These are phyloP conservation scores for Gymnorhina tibicen DNA, from an alignment of 2,113 vertebrate species.

Conservation along the genomic window DNA sequence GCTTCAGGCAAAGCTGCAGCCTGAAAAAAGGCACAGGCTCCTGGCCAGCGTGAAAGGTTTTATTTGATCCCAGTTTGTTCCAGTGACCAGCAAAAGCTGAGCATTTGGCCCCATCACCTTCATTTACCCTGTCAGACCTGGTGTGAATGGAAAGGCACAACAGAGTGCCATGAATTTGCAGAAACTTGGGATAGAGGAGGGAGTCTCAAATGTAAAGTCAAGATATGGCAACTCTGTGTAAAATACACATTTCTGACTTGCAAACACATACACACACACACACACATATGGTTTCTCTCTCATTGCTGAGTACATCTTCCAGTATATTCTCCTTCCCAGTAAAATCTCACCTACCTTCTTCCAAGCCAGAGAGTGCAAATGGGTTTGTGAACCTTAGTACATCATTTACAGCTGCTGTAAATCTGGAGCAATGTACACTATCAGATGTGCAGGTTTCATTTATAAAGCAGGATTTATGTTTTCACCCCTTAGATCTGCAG, in stretches of 20 bases:
- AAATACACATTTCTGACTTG: neutral
- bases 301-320: neutral
- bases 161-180: neutral
- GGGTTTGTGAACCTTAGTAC: constrained; percentile 21
- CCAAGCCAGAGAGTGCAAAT: neutral
- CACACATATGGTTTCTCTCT: neutral
- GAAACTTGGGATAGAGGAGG: neutral
- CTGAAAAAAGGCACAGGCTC: neutral
- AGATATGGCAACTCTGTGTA: neutral
- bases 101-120: neutral
- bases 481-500: constrained; percentile 45
- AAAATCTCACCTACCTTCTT: neutral
- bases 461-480: constrained; percentile 55
- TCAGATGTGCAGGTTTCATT: constrained; percentile 46
- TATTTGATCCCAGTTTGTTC: neutral
- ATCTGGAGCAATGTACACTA: constrained; percentile 15
- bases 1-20: neutral
- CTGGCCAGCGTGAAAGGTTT: neutral
- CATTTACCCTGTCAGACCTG: neutral
- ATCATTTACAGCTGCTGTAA: constrained; percentile 21
- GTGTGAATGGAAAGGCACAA: neutral
- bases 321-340: neutral
- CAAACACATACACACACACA: rapidly evolving
- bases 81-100: neutral
- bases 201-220: neutral